These are phyloP conservation scores for Rhinichthys klamathensis DNA, from an alignment of 2,113 vertebrate genomes.

Conservation along the genomic window DNA sequence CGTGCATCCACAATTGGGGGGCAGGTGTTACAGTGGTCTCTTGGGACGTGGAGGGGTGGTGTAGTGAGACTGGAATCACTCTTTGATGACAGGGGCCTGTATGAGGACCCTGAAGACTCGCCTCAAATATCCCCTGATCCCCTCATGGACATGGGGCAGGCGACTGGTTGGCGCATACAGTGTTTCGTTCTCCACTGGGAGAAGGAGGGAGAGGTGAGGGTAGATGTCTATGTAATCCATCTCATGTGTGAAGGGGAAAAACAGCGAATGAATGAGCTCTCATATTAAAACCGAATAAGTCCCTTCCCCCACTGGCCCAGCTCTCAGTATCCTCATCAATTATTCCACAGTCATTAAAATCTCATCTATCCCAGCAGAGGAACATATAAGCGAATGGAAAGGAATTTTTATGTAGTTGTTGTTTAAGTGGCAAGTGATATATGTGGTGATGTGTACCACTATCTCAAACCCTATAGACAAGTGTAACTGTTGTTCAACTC, in stretches of 20 bases:
- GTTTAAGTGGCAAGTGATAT: not conserved
- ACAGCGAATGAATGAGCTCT: constrained; percentile 44
- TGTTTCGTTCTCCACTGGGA: constrained; percentile 48
- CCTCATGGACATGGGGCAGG: constrained; percentile 37
- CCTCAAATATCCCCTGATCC: constrained; percentile 71
- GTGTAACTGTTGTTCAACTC: not conserved
- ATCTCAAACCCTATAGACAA: not conserved
- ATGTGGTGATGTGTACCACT: not conserved
- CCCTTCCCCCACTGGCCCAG: constrained; percentile 37
- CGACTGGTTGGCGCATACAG: constrained; percentile 15
- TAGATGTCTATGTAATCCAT: constrained; percentile 54
- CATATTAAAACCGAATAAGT: constrained; percentile 54
- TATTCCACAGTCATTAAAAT: constrained; percentile 52
- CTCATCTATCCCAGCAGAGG: constrained; percentile 8
- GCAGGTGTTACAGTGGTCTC: constrained; percentile 70
- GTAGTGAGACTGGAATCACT: constrained; percentile 71
- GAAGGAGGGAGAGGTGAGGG: constrained; percentile 43
- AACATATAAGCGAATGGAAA: not conserved
- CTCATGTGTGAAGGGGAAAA: constrained; percentile 39
- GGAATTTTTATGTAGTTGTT: not conserved
- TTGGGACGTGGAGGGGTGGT: constrained; percentile 52
- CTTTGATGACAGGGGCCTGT: constrained; percentile 73
- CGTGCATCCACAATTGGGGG: constrained; percentile 66
- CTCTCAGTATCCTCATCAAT: constrained; percentile 51
- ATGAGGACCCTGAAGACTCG: constrained; percentile 62